phyloP scores from a whole-genome alignment of 30 jellyfish, hydroid and myxozoan genomes.

The Hydractinia symbiolongicarpus region DNA sequence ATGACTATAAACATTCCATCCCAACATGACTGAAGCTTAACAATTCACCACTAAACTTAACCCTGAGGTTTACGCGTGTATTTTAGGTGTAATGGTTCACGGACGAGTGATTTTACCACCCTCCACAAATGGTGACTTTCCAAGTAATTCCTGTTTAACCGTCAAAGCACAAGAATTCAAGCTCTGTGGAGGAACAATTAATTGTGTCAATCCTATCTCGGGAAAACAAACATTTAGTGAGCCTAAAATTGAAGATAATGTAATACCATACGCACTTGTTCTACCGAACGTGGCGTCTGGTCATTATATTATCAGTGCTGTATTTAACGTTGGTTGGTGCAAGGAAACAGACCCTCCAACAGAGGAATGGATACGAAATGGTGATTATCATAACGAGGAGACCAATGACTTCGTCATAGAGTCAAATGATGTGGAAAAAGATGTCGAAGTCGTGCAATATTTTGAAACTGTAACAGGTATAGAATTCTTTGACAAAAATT shows the following conservation, averaged over 20 bases:
- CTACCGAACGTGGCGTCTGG: slow-evolving; percentile 32
- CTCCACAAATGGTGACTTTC: background rate
- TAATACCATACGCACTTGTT: slow-evolving; percentile 17
- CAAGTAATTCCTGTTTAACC: slow-evolving; percentile 34
- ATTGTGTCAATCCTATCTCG: slow-evolving; percentile 24
- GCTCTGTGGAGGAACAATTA: slow-evolving; percentile 15
- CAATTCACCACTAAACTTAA: too few species aligned
- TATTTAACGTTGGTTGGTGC: slow-evolving; percentile 36
- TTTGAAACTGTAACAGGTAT: slow-evolving; percentile 33
- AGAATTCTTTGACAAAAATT: background rate
- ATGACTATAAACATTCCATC: too few species aligned
- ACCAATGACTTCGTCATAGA: slow-evolving; percentile 12
- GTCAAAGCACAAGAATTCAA: slow-evolving; percentile 31
- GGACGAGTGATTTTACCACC: slow-evolving; percentile 33
- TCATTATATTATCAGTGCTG: slow-evolving; percentile 27
- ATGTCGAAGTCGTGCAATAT: slow-evolving; percentile 19
- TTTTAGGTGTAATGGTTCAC: slow-evolving; percentile 21
- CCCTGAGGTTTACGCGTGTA: too few species aligned
- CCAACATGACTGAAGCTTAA: too few species aligned
- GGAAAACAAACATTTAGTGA: slow-evolving; percentile 28
- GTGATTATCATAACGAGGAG: slow-evolving; percentile 41
- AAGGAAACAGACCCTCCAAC: background rate
- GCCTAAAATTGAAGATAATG: background rate
- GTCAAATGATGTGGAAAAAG: slow-evolving; percentile 24
- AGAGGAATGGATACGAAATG: slow-evolving; percentile 24